Conservation (phyloP, 2,797 vertebrate species). For the Stomatorhinus walkeri region DNA sequence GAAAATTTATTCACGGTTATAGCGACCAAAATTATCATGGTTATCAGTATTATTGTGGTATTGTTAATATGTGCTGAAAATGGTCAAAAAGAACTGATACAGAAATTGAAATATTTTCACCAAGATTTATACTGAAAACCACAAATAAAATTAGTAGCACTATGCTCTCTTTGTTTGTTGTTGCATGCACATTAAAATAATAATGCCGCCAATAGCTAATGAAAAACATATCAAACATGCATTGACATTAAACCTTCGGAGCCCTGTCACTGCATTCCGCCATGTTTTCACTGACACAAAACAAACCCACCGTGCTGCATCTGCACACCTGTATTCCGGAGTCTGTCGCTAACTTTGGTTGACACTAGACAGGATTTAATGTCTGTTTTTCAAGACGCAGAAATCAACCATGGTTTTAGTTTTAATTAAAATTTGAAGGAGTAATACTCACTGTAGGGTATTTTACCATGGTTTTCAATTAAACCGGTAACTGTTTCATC, state of each 20-base stretch:
- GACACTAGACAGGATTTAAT: not conserved
- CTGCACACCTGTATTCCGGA: not conserved
- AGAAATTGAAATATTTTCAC: not conserved
- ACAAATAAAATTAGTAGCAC: not conserved
- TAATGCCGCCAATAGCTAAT: not conserved
- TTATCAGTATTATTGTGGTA: not conserved
- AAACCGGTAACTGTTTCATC: not conserved
- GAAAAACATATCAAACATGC: not conserved
- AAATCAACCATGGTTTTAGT: not conserved
- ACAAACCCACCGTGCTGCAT: not conserved
- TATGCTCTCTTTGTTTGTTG: not conserved
- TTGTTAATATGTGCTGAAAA: not conserved
- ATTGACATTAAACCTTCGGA: not conserved
- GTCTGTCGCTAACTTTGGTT: not conserved
- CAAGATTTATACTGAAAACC: not conserved
- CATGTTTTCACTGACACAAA: not conserved
- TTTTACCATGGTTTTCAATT: not conserved
- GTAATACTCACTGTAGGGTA: not conserved
- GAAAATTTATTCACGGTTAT: not conserved
- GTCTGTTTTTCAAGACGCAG: not conserved
- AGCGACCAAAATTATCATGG: not conserved
- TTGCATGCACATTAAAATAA: not conserved
- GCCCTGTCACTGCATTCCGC: not conserved
- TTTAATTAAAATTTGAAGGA: not conserved
- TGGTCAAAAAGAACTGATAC: not conserved